These are phyloP conservation scores for Gallinago jamesoni DNA, from an alignment of 2,113 vertebrate genomes.

Conservation along the genomic window DNA sequence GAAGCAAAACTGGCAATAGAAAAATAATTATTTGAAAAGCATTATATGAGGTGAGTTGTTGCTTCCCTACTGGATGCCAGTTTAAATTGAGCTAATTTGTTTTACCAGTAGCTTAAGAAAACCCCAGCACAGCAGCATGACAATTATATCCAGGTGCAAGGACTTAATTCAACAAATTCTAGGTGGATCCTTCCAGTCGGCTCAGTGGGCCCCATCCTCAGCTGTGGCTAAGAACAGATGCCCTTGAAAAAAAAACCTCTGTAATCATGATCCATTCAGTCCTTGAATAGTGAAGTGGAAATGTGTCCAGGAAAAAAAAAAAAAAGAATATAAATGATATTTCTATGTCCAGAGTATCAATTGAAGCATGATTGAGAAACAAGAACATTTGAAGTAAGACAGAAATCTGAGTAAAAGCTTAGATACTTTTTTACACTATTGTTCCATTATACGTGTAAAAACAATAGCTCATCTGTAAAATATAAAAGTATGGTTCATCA, in stretches of 20 bases:
- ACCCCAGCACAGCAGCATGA: constrained; percentile 93
- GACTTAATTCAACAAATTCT: constrained; percentile 98
- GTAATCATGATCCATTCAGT: constrained; percentile 76
- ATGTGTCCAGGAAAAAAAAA: constrained; percentile 27
- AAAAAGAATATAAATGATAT: neutral
- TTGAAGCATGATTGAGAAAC: constrained; percentile 10
- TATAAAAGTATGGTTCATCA: neutral
- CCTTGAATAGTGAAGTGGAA: constrained; percentile 69
- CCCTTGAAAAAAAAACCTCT: constrained; percentile 78
- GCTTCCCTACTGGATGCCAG: constrained; percentile 90
- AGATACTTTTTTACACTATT: neutral
- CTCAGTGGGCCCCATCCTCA: constrained; percentile 77
- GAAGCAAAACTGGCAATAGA: constrained; percentile 76
- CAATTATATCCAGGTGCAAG: constrained; percentile 99
- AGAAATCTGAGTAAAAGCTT: neutral
- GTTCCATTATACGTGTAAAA: neutral
- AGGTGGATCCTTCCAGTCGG: constrained; percentile 88
- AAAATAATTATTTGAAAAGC: constrained; percentile 85
- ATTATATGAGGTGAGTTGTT: constrained; percentile 89
- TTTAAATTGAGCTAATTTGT: constrained; percentile 95
- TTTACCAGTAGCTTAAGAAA: constrained; percentile 89
- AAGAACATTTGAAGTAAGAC: neutral
- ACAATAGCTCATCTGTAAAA: neutral
- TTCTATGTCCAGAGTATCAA: constrained; percentile 28
- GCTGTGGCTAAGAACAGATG: constrained; percentile 89